Percentiles rank a stretch among this genome's conserved stretches.
These are phyloP conservation scores for Gonatopus flavifemur DNA, from an alignment of 1,140 invertebrate genomes.

Conservation along the genomic window DNA sequence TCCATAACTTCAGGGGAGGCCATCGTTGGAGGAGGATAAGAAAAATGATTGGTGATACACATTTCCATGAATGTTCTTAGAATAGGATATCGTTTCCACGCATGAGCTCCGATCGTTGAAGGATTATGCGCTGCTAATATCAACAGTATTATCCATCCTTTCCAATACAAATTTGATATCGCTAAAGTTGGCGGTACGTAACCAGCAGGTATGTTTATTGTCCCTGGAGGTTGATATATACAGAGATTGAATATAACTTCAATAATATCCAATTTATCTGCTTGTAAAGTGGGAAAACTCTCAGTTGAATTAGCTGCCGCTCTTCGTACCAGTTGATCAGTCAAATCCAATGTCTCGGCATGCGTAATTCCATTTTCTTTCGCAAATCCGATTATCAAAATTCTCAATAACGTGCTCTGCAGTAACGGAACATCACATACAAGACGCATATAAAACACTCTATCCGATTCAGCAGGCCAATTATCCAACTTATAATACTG, in stretches of 20 bases:
- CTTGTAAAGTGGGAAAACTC: conserved; percentile 67
- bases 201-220: conserved; percentile 82
- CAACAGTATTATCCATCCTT: conserved; percentile 87
- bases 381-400: conserved; percentile 81
- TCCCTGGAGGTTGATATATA: conserved; percentile 90
- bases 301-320: conserved; percentile 75
- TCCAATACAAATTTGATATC: conserved; percentile 92
- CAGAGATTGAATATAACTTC: conserved; percentile 88
- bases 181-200: conserved; percentile 88
- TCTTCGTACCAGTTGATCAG: conserved; percentile 81
- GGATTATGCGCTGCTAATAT: conserved; percentile 93
- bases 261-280: conserved; percentile 83
- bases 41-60: conserved; percentile 90
- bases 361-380: conserved; percentile 80
- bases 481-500: conserved; percentile 90
- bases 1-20: conserved; percentile 64
- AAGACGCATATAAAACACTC: conserved; percentile 75
- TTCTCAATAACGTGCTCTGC: conserved; percentile 78
- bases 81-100: conserved; percentile 91
- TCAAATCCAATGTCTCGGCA: conserved; percentile 81
- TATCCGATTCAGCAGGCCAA: conserved; percentile 90
- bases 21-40: conserved; percentile 75
- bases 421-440: conserved; percentile 85
- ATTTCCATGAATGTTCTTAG: conserved; percentile 92
- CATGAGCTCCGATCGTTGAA: conserved; percentile 77